Conservation (phyloP, 2,888 invertebrate genomes). For the Coelinius sp. region DNA sequence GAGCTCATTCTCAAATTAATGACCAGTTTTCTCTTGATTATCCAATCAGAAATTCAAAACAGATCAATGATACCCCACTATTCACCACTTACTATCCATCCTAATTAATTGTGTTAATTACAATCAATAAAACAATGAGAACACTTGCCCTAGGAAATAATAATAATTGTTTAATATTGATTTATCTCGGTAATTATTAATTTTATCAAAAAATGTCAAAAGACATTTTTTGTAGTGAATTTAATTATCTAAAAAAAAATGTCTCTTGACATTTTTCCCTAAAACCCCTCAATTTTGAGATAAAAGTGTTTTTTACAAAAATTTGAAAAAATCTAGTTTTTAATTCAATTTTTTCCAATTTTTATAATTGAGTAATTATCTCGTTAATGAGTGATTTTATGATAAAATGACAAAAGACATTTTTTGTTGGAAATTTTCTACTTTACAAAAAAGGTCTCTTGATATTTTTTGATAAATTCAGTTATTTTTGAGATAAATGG, state of each 20-base stretch:
- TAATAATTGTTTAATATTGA: background rate
- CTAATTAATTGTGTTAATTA: background rate
- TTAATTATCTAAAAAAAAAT: background rate
- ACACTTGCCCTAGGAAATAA: background rate
- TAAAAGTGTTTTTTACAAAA: no score
- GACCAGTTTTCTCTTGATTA: background rate
- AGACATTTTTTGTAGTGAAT: background rate
- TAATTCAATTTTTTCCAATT: no score
- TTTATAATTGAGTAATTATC: no score
- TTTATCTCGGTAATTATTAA: background rate
- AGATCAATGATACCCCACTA: background rate
- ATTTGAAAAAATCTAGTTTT: no score
- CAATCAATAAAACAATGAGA: constrained; percentile 1
- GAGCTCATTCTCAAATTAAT: background rate
- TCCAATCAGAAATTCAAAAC: constrained; percentile 10
- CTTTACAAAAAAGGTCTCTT: no score
- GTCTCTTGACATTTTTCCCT: background rate
- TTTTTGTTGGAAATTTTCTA: no score
- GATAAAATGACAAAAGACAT: no score
- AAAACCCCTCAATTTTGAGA: no score
- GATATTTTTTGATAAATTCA: no score
- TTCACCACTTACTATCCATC: background rate
- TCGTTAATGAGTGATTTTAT: no score
- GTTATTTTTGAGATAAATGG: no score
- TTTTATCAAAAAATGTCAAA: background rate